These are phyloP conservation scores for Chrysodeixis includens DNA, from an alignment of 2,888 invertebrate species.

Conservation along the genomic window DNA sequence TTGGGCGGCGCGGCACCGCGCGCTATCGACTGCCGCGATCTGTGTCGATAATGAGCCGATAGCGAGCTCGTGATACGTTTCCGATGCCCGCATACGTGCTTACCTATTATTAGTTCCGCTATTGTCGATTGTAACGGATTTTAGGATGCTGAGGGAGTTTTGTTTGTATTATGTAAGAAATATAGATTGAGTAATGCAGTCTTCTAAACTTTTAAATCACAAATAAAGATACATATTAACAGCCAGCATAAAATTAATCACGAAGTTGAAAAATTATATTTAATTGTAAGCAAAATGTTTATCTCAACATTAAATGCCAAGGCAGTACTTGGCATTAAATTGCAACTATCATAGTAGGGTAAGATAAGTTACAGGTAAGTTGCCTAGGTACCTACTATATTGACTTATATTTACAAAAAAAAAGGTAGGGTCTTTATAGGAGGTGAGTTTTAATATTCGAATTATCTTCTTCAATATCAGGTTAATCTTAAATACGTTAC, in stretches of 20 bases:
- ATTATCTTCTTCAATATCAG: too few species aligned
- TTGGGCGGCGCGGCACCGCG: constrained; percentile 28
- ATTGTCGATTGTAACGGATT: constrained; percentile 62
- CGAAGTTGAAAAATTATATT: neutral
- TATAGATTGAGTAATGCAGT: constrained; percentile 11
- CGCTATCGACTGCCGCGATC: constrained; percentile 49
- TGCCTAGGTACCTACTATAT: too few species aligned
- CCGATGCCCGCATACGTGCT: constrained; percentile 67
- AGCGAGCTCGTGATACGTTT: constrained; percentile 45
- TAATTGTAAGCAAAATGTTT: neutral
- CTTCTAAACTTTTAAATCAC: neutral
- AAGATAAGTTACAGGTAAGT: too few species aligned
- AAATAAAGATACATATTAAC: constrained; percentile 13
- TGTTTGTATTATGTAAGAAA: constrained; percentile 44
- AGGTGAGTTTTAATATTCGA: too few species aligned
- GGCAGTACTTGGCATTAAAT: too few species aligned
- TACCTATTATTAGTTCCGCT: constrained; percentile 62
- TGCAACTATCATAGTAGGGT: too few species aligned
- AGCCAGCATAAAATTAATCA: neutral
- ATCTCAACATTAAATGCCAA: neutral
- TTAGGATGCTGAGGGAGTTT: constrained; percentile 62
- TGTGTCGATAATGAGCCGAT: constrained; percentile 65
- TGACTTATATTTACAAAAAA: too few species aligned
- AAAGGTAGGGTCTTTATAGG: too few species aligned
- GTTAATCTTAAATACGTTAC: too few species aligned